A percentile compares a stretch with the other conserved stretches of the same genome.
phyloP scores from a whole-genome alignment of 2,797 vertebrate genomes.

The Thalassophryne amazonica region DNA sequence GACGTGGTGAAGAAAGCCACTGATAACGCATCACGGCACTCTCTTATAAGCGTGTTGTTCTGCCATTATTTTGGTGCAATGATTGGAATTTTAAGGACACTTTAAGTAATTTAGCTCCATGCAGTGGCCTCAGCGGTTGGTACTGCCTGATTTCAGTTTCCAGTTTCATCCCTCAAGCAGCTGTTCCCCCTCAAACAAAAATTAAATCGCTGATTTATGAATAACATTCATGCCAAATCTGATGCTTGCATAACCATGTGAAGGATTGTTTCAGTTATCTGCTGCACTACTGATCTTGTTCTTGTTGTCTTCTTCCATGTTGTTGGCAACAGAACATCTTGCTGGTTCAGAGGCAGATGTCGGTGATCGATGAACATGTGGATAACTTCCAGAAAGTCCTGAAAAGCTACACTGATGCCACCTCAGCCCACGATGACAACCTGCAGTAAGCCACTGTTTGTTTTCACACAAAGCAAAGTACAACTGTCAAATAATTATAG shows the following conservation, averaged over 20 bases:
- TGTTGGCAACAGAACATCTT: slow-evolving; percentile 86
- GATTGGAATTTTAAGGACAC: background rate
- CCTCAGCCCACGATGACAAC: slow-evolving; percentile 84
- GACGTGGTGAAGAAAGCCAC: background rate
- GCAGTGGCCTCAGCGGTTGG: background rate
- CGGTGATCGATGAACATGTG: slow-evolving; percentile 76
- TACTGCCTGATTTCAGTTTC: background rate
- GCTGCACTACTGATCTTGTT: background rate
- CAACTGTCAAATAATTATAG: too few relatives aligned
- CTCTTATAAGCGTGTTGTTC: background rate
- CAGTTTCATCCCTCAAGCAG: background rate
- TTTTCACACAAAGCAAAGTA: background rate
- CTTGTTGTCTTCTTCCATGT: background rate
- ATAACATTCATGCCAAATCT: too few relatives aligned
- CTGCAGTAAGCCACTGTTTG: slow-evolving; percentile 84
- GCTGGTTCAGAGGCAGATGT: slow-evolving; percentile 91
- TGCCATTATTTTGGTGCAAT: background rate
- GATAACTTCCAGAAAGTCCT: slow-evolving; percentile 86
- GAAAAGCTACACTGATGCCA: slow-evolving; percentile 83
- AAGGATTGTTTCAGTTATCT: too few relatives aligned
- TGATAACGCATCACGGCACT: slow-evolving; percentile 11
- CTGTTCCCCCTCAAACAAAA: slow-evolving; percentile 11
- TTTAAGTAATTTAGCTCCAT: background rate
- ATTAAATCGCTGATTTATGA: too few relatives aligned
- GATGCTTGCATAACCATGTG: too few relatives aligned